Evolutionary conservation across 2,888 invertebrate species (phyloP).

Genomic region (Zhuqinia jingwanae): DNA sequence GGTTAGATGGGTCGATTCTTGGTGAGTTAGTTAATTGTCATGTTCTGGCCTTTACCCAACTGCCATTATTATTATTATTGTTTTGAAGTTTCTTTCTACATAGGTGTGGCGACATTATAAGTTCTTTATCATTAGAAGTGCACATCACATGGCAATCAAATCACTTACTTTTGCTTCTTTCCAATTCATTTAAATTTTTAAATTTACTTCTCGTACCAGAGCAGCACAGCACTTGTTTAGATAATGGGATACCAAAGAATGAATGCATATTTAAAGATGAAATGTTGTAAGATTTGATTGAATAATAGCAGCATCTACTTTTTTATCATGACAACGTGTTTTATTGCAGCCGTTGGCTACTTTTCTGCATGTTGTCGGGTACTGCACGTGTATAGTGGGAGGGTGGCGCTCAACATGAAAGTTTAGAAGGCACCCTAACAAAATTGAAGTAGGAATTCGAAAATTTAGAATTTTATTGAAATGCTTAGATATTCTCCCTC

Average conservation of each 20-base stretch:
- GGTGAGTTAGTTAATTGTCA: conserved; percentile 17
- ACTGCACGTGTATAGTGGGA: not conserved
- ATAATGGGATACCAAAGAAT: no score
- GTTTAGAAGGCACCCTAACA: no score
- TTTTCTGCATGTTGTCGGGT: not conserved
- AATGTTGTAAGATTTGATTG: not conserved
- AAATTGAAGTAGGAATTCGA: no score
- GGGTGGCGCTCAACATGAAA: no score
- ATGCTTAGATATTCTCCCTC: no score
- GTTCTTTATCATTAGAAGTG: no score
- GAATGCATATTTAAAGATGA: not conserved
- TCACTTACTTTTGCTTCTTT: not conserved
- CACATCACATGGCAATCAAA: conserved; percentile 10
- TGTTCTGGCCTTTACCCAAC: conserved; percentile 51
- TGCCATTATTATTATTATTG: conserved; percentile 46
- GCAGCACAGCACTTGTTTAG: no score
- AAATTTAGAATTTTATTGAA: no score
- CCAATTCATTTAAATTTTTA: not conserved
- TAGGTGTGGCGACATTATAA: conserved; percentile 42
- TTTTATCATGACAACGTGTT: not conserved
- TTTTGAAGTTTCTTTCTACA: conserved; percentile 46
- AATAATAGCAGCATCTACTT: not conserved
- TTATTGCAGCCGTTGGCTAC: not conserved
- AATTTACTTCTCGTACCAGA: no score
- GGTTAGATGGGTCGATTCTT: no score